Evolutionary conservation across 2,888 invertebrate genomes (phyloP).

Genomic region (Oegoconia quadripuncta): DNA sequence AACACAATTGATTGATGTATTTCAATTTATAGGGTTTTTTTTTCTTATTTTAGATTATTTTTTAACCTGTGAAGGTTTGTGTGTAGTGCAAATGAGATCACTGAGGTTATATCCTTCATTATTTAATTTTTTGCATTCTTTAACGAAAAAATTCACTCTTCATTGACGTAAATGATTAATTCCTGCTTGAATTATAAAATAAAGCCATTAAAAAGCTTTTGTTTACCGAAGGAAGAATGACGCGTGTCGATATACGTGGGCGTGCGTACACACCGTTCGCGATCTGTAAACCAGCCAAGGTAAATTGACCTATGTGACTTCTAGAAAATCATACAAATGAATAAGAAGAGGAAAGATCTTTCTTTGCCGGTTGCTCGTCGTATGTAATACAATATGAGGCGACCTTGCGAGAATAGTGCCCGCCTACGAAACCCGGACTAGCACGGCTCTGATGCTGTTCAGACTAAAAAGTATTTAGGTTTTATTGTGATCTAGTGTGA

Average conservation of each 20-base stretch:
- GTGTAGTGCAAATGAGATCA: too few relatives aligned
- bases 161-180: constrained; percentile 2
- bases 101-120: too few relatives aligned
- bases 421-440: constrained; percentile 57
- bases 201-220: constrained; percentile 1
- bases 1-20: too few relatives aligned
- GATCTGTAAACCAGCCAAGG: not conserved
- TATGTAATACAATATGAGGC: constrained; percentile 74
- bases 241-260: constrained; percentile 6
- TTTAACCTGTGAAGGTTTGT: too few relatives aligned
- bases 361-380: constrained; percentile 41
- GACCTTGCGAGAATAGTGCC: constrained; percentile 75
- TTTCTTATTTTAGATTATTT: too few relatives aligned
- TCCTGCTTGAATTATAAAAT: constrained; percentile 2
- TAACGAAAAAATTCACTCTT: not conserved
- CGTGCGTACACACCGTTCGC: not conserved
- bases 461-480: constrained; percentile 21
- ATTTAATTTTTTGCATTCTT: too few relatives aligned
- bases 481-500: not conserved
- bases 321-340: not conserved
- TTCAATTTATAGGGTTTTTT: too few relatives aligned
- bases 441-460: not conserved
- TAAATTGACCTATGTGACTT: not conserved
- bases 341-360: not conserved
- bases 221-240: constrained; percentile 4